Evolutionary conservation across 2,888 invertebrate genomes (phyloP).

Genomic region (Epistrophe grossulariae): DNA sequence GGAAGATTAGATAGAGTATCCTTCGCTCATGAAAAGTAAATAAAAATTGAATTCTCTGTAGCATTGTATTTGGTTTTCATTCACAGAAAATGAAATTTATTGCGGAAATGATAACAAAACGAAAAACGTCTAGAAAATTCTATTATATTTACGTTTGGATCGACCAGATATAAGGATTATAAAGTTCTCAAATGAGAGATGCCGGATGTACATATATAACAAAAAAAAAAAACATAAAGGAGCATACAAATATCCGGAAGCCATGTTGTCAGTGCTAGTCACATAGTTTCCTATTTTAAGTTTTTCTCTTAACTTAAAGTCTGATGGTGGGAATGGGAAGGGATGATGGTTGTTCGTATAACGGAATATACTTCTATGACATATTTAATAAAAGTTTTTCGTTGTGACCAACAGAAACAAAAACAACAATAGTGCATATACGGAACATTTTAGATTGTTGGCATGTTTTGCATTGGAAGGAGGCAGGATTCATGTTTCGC

Average conservation of each 20-base stretch:
- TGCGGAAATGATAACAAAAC: conserved; percentile 83
- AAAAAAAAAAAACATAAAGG: conserved; percentile 44
- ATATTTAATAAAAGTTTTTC: conserved; percentile 69
- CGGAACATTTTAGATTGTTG: conserved; percentile 46
- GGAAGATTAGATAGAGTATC: conserved; percentile 66
- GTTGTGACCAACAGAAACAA: conserved; percentile 25
- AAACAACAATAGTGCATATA: conserved; percentile 26
- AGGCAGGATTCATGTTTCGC: conserved; percentile 64
- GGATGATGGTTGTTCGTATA: conserved; percentile 13
- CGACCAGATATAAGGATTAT: conserved; percentile 69
- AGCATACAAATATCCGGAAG: conserved; percentile 72
- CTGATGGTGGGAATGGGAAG: not conserved
- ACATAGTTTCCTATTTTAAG: conserved; percentile 65
- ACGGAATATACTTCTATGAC: conserved; percentile 59
- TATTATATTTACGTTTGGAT: conserved; percentile 61
- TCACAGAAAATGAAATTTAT: conserved; percentile 80
- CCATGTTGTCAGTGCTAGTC: conserved; percentile 71
- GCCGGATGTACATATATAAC: conserved; percentile 60
- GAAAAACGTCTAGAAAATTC: conserved; percentile 66
- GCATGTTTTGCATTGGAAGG: conserved; percentile 45
- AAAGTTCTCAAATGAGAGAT: conserved; percentile 64
- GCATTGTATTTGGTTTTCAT: conserved; percentile 60
- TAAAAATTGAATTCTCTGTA: conserved; percentile 67
- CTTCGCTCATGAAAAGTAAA: conserved; percentile 63
- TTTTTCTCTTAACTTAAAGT: conserved; percentile 46